Evolutionary conservation across 2,888 invertebrate genomes (phyloP).

Genomic region (Cataglyphis albicans): DNA sequence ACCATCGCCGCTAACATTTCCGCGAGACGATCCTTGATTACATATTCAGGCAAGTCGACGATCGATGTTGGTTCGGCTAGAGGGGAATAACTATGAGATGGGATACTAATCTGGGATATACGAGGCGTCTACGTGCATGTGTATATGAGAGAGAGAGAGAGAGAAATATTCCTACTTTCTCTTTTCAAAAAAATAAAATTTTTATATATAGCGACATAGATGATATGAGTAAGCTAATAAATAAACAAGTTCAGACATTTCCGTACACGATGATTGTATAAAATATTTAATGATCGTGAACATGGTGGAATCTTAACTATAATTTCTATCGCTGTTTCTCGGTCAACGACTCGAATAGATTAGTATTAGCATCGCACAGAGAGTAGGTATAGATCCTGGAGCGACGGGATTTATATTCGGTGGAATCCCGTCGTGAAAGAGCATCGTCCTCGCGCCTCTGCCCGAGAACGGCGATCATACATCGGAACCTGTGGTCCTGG

Average conservation of each 20-base stretch:
- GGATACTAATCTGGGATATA: constrained; percentile 1
- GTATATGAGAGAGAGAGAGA: not conserved
- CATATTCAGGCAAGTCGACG: constrained; percentile 39
- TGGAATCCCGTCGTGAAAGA: constrained; percentile 62
- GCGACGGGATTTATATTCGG: constrained; percentile 78
- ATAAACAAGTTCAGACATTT: not conserved
- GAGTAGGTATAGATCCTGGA: constrained; percentile 65
- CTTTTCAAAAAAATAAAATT: constrained; percentile 1
- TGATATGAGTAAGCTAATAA: not conserved
- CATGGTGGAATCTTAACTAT: not conserved
- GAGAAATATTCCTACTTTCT: not conserved
- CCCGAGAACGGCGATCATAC: not conserved
- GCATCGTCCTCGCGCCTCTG: constrained; percentile 19
- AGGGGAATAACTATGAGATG: constrained; percentile 25
- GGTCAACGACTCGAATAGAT: not conserved
- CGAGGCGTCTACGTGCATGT: not conserved
- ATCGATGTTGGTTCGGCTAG: constrained; percentile 27
- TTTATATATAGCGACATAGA: not conserved
- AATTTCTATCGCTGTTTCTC: not conserved
- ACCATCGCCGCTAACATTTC: constrained; percentile 50
- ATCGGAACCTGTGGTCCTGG: not conserved
- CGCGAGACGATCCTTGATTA: constrained; percentile 48
- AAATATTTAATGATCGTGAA: not conserved
- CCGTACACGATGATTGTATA: too few species aligned
- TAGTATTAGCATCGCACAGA: not conserved